Base-by-base conservation (phyloP, 2,888 invertebrate genomes). In the Drosophila buzzatii region DNA sequence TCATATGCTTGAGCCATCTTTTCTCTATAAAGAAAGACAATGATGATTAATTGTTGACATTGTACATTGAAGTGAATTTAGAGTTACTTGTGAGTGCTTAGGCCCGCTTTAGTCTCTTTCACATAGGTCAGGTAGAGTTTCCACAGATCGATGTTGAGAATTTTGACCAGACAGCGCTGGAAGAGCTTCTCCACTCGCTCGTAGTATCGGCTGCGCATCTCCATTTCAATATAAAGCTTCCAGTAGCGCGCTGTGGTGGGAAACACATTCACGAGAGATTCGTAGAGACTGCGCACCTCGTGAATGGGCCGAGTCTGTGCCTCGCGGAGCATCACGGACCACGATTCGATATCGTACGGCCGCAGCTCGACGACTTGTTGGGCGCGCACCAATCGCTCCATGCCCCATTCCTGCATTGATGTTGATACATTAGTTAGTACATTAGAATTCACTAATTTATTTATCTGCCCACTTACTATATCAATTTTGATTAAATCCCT, bases 1-100 rank as follows among this genome's bases (percentile, higher is more conserved):
- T 99, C 99, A 93, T 99, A 99, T 0, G 99, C 99, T 93, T 99
- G 99, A 0, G 99, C 99, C 97, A 99, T 98, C 94, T 99, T 99
- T 93, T 99, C 99, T 92, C 99, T 99, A 91, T 0, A 20, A 33
- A 3, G n/a, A 14, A 12, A 16, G 6, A 23, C 2, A 42, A 5
- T 3, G 10, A 44, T 8, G 7, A 44, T 52, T 45, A 44, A 4
- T 7, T 12, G 5, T 9, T 20, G 20, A 27, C 18, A 31, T 12
- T 0, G 18, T 23, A n/a, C 2, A 23, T 12, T 18, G 14, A 33
- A 6, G n/a, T 6, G 7, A 1, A 4, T 16, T 16, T 16, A 20
- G 1, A 5, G 95, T 94, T 95, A 98, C 98, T 98, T 98, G 94
- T 98, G 98, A 0, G 97, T 97, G 0, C 97, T 96, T 81, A 99